A percentile compares a stretch with the other conserved stretches of the same genome.
Conservation (phyloP, 2,113 vertebrate species). For the Amazona vittata region DNA sequence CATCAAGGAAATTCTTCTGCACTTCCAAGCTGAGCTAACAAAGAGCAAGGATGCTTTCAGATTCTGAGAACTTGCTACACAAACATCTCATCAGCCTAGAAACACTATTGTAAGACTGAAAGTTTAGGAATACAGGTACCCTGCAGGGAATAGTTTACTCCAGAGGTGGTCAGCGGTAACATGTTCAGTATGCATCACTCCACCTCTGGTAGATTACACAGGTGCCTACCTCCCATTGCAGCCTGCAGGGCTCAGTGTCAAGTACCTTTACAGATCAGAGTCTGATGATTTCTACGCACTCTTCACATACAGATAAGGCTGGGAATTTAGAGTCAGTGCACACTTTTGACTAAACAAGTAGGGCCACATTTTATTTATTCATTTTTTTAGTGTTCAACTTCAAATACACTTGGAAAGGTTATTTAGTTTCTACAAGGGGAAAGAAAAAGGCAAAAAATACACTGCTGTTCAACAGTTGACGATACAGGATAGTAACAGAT, state of each 20-base stretch:
- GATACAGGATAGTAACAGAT: background rate
- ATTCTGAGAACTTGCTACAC: background rate
- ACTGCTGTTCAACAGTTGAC: background rate
- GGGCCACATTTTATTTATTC: accelerated
- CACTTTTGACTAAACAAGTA: background rate
- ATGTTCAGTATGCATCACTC: background rate
- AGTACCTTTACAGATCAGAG: background rate
- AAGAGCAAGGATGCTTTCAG: background rate
- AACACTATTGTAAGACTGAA: background rate
- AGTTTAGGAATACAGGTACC: background rate
- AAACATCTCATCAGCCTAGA: background rate
- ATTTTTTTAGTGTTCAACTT: background rate
- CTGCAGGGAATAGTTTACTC: background rate
- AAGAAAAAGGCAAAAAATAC: background rate
- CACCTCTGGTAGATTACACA: background rate
- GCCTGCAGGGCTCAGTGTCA: background rate
- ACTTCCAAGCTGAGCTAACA: background rate
- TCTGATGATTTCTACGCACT: background rate
- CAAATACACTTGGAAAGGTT: background rate
- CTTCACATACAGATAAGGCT: background rate
- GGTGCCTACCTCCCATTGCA: background rate
- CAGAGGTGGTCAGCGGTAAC: background rate
- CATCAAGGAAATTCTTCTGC: background rate
- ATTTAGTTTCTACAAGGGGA: background rate
- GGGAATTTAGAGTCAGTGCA: background rate